Conservation (phyloP, 2,888 invertebrate species). For the Kryphioiulus occultus region DNA sequence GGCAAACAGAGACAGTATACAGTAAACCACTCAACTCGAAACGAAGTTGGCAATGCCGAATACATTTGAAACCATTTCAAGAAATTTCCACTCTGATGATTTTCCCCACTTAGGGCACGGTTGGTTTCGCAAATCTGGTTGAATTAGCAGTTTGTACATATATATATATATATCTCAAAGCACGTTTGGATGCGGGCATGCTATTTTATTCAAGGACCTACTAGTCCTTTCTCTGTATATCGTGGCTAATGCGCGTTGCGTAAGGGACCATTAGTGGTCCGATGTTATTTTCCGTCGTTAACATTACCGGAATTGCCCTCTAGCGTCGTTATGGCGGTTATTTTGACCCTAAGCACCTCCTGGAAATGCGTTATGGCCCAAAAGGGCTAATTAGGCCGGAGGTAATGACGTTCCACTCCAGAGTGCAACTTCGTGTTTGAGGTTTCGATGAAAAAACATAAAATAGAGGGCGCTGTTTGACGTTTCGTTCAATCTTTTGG, state of each 20-base stretch:
- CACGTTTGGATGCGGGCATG: not conserved
- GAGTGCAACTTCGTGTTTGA: conserved; percentile 27
- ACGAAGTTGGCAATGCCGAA: too few relatives aligned
- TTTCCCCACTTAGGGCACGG: too few relatives aligned
- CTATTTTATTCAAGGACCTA: not conserved
- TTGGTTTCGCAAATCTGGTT: not conserved
- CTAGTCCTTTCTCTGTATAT: not conserved
- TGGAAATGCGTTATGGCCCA: not conserved
- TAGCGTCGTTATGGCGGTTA: not conserved
- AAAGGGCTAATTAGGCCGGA: not conserved
- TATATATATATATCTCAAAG: not conserved
- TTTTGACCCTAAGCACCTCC: not conserved
- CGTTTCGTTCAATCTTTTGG: not conserved
- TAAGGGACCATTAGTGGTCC: not conserved
- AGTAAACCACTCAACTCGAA: too few relatives aligned
- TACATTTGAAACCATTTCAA: not conserved
- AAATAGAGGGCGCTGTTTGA: not conserved
- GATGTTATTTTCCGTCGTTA: not conserved
- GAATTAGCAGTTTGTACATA: too few relatives aligned
- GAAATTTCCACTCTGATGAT: not conserved
- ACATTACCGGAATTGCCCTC: not conserved
- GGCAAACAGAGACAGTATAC: too few relatives aligned
- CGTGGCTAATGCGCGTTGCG: not conserved
- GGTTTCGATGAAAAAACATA: not conserved
- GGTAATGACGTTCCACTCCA: not conserved